Percentiles rank a stretch among this genome's conserved stretches.
These are phyloP conservation scores for Bovichtus diacanthus DNA, from an alignment of 2,797 vertebrate genomes.

Conservation along the genomic window DNA sequence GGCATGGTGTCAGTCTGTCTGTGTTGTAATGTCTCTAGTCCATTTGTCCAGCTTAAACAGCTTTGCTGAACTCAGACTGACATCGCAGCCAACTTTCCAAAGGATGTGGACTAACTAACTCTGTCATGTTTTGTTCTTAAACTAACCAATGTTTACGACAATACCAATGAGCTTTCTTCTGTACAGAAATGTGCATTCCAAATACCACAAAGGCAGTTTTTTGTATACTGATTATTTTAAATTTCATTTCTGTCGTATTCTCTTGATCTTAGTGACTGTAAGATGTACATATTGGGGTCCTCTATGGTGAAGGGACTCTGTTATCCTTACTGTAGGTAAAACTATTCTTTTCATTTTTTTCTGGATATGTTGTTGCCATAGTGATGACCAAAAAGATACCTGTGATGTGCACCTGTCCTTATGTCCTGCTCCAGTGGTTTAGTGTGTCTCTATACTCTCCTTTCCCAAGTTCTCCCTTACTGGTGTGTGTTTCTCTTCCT, in stretches of 20 bases:
- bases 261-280: slow-evolving; percentile 84
- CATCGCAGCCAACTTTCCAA: slow-evolving; percentile 84
- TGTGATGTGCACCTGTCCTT: slow-evolving; percentile 90
- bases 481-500: slow-evolving; percentile 83
- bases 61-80: slow-evolving; percentile 71
- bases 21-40: slow-evolving; percentile 73
- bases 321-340: slow-evolving; percentile 85
- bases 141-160: slow-evolving; percentile 91
- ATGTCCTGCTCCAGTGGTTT: slow-evolving; percentile 88
- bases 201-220: slow-evolving; percentile 88
- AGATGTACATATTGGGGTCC: slow-evolving; percentile 84
- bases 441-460: slow-evolving; percentile 82
- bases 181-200: slow-evolving; percentile 91
- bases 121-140: slow-evolving; percentile 82
- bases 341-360: slow-evolving; percentile 76
- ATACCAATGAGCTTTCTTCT: slow-evolving; percentile 91
- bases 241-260: slow-evolving; percentile 76
- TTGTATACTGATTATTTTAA: slow-evolving; percentile 77
- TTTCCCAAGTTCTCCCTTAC: slow-evolving; percentile 73
- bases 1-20: slow-evolving; percentile 69
- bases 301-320: slow-evolving; percentile 81
- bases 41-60: slow-evolving; percentile 63
- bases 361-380: slow-evolving; percentile 90
- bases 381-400: slow-evolving; percentile 91
- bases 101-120: slow-evolving; percentile 80